Evolutionary conservation across 2,113 vertebrate species (phyloP).

Genomic region (Oreamnos americanus): DNA sequence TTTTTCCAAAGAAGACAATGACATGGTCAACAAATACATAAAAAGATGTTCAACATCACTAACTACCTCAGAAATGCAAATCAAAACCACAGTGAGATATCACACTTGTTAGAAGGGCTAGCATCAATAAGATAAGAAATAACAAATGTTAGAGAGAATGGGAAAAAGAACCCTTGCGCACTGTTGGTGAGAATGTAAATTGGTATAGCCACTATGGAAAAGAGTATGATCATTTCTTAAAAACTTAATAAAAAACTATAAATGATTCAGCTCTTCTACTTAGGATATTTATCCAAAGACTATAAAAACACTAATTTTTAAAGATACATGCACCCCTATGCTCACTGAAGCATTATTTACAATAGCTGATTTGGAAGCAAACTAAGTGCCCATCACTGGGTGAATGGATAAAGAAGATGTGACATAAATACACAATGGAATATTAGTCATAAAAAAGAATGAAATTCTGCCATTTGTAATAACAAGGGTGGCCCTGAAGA

Average conservation of each 20-base stretch:
- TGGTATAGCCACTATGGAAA: neutral
- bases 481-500: neutral
- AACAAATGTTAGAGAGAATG: neutral
- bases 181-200: neutral
- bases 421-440: neutral
- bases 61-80: neutral
- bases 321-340: neutral
- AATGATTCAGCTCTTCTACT: neutral
- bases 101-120: neutral
- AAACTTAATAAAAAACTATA: neutral
- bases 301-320: neutral
- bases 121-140: neutral
- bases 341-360: neutral
- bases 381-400: too few species aligned
- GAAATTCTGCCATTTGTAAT: neutral
- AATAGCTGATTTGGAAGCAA: neutral
- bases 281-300: neutral
- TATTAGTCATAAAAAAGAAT: neutral
- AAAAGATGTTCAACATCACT: neutral
- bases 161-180: neutral
- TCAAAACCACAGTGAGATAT: neutral
- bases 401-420: neutral
- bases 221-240: neutral
- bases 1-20: neutral
- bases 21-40: neutral